Conservation (phyloP, 2,888 invertebrate species). For the Andrena praecox region DNA sequence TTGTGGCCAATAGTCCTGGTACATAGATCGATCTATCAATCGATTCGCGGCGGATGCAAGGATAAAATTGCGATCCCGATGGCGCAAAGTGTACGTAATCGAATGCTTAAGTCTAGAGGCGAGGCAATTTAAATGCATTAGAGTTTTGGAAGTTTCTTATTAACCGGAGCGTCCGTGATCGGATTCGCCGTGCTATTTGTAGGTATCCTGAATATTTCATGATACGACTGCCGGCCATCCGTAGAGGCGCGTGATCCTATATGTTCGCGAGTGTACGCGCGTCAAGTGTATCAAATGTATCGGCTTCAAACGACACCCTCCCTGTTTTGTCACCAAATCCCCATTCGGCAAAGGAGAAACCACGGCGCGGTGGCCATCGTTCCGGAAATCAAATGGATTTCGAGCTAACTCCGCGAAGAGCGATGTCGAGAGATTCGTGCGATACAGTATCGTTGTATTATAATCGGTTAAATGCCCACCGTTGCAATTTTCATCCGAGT, state of each 20-base stretch:
- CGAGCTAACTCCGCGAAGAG: neutral
- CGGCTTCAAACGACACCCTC: constrained; percentile 14
- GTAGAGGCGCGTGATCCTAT: constrained; percentile 22
- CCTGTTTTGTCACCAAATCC: constrained; percentile 3
- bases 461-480: neutral
- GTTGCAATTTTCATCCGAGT: no score
- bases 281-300: constrained; percentile 25
- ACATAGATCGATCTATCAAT: neutral
- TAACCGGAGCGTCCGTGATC: constrained; percentile 62
- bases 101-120: constrained; percentile 43
- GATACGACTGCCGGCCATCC: constrained; percentile 26
- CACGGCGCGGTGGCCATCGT: neutral
- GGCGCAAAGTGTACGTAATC: constrained; percentile 53
- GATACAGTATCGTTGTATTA: neutral
- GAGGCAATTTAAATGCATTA: constrained; percentile 73
- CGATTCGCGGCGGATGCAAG: neutral
- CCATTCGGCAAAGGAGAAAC: neutral
- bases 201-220: constrained; percentile 72
- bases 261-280: neutral
- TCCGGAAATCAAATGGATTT: neutral
- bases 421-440: neutral
- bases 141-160: constrained; percentile 70
- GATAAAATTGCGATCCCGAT: neutral
- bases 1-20: neutral
- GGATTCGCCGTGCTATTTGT: constrained; percentile 61